These are phyloP conservation scores for Sitta europaea DNA, from an alignment of 2,113 vertebrate species.

Conservation along the genomic window DNA sequence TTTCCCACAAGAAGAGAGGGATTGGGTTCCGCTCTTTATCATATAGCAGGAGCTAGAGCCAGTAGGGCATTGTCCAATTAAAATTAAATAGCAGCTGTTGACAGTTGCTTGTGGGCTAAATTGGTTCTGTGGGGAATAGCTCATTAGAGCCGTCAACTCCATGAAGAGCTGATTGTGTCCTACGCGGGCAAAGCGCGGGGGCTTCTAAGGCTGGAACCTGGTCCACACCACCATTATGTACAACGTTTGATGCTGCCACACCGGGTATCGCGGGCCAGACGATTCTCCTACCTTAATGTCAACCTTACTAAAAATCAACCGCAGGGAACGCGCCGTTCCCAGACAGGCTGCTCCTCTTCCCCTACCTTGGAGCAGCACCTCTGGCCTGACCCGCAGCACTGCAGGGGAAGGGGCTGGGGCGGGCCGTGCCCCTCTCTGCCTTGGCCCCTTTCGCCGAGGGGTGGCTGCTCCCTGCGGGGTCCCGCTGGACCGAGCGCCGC, in stretches of 20 bases:
- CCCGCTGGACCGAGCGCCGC: neutral
- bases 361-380: neutral
- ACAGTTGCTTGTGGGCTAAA: constrained; percentile 10
- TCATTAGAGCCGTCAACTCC: neutral
- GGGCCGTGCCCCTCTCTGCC: too few species aligned
- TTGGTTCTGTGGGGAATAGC: constrained; percentile 32
- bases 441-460: too few species aligned
- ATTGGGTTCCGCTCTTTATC: constrained; percentile 1
- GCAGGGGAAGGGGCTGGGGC: neutral
- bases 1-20: neutral
- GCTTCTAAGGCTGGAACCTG: neutral
- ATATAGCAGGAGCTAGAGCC: neutral
- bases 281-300: neutral
- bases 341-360: neutral
- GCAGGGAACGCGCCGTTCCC: neutral
- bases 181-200: rapidly evolving
- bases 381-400: neutral
- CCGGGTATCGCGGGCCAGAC: rapidly evolving
- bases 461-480: neutral
- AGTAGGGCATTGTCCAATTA: constrained; percentile 12
- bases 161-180: neutral
- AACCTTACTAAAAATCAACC: neutral
- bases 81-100: constrained; percentile 22
- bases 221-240: rapidly evolving
- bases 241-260: rapidly evolving